A percentile compares a stretch with the other conserved stretches of the same genome.
Conservation (phyloP, 2,113 vertebrate genomes). For the Semicossyphus pulcher region DNA sequence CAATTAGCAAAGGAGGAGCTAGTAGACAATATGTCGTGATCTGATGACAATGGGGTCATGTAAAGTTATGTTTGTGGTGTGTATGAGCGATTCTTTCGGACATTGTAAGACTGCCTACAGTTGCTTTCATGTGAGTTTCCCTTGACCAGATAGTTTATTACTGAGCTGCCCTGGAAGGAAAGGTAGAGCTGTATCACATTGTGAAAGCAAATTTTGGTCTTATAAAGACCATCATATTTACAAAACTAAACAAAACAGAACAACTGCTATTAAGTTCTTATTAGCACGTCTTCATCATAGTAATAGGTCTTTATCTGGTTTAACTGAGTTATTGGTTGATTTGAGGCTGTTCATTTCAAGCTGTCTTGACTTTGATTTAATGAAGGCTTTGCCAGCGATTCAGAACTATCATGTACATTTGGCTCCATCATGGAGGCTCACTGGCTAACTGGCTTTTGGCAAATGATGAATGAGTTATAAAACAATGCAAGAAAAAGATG, state of each 20-base stretch:
- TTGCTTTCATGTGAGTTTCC: not conserved
- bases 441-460: slow-evolving; percentile 14
- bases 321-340: slow-evolving; percentile 12
- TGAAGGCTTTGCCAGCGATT: slow-evolving; percentile 7
- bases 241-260: not conserved
- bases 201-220: slow-evolving; percentile 42
- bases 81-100: not conserved
- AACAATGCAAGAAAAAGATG: not conserved
- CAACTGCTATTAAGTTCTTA: not conserved
- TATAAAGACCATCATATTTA: slow-evolving; percentile 39
- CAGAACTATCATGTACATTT: not conserved
- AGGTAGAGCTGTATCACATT: slow-evolving; percentile 36
- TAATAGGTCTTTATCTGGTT: slow-evolving; percentile 40
- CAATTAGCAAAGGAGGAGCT: not conserved
- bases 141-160: slow-evolving; percentile 1
- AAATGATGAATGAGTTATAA: not conserved
- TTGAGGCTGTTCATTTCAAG: not conserved
- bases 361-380: not conserved
- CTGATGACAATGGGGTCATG: not conserved
- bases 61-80: not conserved
- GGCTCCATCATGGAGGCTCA: slow-evolving; percentile 1
- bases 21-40: not conserved
- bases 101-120: not conserved
- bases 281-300: slow-evolving; percentile 12
- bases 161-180: slow-evolving; percentile 52